phyloP scores from a whole-genome alignment of 2,113 vertebrate species.

The Stegastes partitus region DNA sequence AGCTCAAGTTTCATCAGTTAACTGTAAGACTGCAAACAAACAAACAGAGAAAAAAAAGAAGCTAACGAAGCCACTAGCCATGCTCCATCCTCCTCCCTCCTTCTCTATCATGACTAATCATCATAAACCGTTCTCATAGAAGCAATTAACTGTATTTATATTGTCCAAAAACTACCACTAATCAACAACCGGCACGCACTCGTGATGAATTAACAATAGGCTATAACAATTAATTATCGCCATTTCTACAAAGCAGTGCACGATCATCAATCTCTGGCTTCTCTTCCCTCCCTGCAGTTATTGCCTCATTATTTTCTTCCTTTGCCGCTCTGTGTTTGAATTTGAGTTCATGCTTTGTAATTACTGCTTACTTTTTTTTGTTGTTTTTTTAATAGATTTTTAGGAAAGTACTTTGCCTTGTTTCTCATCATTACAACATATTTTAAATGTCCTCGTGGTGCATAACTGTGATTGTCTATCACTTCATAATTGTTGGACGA shows the following conservation, averaged over 20 bases:
- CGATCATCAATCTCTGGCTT: conserved; percentile 3
- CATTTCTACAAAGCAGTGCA: background rate
- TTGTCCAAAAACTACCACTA: background rate
- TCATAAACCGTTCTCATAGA: background rate
- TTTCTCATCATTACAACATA: background rate
- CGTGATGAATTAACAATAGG: background rate
- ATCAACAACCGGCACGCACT: background rate
- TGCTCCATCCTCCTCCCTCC: background rate
- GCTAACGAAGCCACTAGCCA: background rate
- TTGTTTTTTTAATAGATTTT: background rate
- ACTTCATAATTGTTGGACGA: background rate
- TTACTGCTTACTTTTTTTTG: background rate
- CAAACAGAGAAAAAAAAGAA: no score
- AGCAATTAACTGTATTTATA: conserved; percentile 6
- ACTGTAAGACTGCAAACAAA: background rate
- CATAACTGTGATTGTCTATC: no score
- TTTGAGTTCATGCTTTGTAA: background rate
- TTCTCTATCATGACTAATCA: background rate
- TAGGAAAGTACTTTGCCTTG: background rate
- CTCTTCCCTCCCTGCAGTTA: background rate
- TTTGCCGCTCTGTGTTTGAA: background rate
- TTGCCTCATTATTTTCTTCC: background rate
- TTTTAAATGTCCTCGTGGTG: no score
- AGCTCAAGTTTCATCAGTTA: no score
- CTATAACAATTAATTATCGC: background rate